Conservation (phyloP, 2,888 invertebrate genomes). For the Cephus pygmeus region DNA sequence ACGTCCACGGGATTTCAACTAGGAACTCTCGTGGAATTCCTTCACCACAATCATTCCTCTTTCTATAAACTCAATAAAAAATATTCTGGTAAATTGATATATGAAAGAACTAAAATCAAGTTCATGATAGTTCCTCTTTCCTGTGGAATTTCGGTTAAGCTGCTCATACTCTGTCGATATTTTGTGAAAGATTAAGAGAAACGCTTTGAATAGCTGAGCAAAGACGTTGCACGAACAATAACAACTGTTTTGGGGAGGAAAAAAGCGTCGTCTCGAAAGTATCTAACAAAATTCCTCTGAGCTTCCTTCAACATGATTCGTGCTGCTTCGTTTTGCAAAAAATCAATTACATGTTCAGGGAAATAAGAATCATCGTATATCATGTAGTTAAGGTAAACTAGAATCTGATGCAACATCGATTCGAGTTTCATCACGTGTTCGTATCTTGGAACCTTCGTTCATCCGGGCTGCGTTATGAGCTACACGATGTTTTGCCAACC, state of each 20-base stretch:
- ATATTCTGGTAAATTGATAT: no score
- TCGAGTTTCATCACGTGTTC: slow-evolving; percentile 51
- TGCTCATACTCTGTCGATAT: not conserved
- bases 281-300: not conserved
- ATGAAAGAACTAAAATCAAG: not conserved
- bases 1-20: not conserved
- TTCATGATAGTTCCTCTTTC: not conserved
- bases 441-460: slow-evolving; percentile 36
- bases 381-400: slow-evolving; percentile 57
- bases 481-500: not conserved
- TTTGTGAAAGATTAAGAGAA: not conserved
- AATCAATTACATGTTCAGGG: slow-evolving; percentile 48
- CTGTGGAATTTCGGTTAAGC: not conserved
- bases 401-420: slow-evolving; percentile 64
- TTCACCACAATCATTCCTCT: not conserved
- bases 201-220: not conserved
- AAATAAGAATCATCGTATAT: slow-evolving; percentile 42
- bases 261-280: not conserved
- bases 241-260: not conserved
- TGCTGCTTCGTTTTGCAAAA: not conserved
- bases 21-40: no score
- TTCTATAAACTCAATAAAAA: not conserved
- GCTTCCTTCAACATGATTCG: not conserved
- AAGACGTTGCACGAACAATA: not conserved
- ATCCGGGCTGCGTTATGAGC: not conserved